These are phyloP conservation scores for Diorhabda carinulata DNA, from an alignment of 1,140 invertebrate species.

Conservation along the genomic window DNA sequence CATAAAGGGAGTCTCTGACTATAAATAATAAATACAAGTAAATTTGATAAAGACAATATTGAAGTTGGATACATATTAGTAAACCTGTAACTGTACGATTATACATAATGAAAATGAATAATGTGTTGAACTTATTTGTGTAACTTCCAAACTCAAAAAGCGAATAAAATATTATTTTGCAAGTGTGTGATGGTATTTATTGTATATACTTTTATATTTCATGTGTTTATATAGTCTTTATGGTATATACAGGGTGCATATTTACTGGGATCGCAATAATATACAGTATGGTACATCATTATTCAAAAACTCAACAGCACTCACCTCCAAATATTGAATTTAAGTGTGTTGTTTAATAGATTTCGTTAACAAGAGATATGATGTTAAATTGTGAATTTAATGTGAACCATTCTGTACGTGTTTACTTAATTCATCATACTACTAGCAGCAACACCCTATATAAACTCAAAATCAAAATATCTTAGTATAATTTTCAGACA, in stretches of 20 bases:
- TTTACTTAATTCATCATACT: background rate
- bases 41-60: no score
- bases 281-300: background rate
- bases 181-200: slow-evolving; percentile 23
- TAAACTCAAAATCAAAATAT: background rate
- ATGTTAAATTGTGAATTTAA: background rate
- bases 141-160: slow-evolving; percentile 12
- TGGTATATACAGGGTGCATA: slow-evolving; percentile 9
- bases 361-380: background rate
- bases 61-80: no score
- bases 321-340: no score
- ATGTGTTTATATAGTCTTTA: slow-evolving; percentile 5
- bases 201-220: slow-evolving; percentile 1
- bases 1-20: no score
- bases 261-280: background rate
- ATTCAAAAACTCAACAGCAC: no score
- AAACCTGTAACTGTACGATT: background rate
- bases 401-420: background rate
- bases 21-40: no score
- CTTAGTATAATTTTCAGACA: background rate
- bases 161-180: slow-evolving; percentile 15
- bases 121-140: slow-evolving; percentile 6
- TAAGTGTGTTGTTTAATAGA: background rate
- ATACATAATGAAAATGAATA: background rate
- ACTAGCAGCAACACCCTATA: background rate